Evolutionary conservation across 2,113 vertebrate species (phyloP).

Genomic region (Tetraodon nigroviridis): DNA sequence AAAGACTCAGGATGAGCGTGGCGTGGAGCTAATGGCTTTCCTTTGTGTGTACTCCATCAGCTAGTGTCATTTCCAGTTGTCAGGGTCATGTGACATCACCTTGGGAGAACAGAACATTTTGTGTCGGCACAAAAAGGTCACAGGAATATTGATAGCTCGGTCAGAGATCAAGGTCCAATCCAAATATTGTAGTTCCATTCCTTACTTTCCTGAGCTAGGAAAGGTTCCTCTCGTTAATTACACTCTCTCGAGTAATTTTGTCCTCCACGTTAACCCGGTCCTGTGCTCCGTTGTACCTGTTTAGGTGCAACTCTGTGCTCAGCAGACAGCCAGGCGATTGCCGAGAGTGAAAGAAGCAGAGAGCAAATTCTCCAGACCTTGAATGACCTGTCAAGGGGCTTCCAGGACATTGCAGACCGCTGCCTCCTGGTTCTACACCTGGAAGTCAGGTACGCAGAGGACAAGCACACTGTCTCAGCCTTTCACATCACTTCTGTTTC

Average conservation of each 20-base stretch:
- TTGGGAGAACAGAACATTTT: not conserved
- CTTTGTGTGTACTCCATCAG: conserved; percentile 4
- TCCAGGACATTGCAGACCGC: conserved; percentile 94
- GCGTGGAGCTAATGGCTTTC: conserved; percentile 31
- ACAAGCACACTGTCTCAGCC: no score
- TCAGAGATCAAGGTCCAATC: conserved; percentile 5
- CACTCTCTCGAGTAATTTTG: not conserved
- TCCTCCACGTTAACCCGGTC: not conserved
- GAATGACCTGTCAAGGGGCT: conserved; percentile 85
- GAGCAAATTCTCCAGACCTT: conserved; percentile 95
- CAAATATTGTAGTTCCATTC: not conserved
- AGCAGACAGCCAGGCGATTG: conserved; percentile 74
- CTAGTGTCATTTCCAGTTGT: conserved; percentile 10
- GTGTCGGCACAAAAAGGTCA: not conserved
- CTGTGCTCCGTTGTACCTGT: conserved; percentile 8
- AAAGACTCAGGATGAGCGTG: conserved; percentile 40
- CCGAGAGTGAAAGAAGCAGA: conserved; percentile 80
- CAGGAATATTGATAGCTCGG: not conserved
- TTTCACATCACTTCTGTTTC: no score
- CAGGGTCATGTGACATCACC: not conserved
- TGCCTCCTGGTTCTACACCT: conserved; percentile 92
- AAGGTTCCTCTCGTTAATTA: not conserved
- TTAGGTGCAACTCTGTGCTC: conserved; percentile 78
- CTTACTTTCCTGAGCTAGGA: not conserved
- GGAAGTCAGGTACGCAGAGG: conserved; percentile 87